Evolutionary conservation across 1,140 invertebrate species (phyloP), one percentile per base, ranked within the genome.

Genomic region (Drosophila baimaii): DNA sequence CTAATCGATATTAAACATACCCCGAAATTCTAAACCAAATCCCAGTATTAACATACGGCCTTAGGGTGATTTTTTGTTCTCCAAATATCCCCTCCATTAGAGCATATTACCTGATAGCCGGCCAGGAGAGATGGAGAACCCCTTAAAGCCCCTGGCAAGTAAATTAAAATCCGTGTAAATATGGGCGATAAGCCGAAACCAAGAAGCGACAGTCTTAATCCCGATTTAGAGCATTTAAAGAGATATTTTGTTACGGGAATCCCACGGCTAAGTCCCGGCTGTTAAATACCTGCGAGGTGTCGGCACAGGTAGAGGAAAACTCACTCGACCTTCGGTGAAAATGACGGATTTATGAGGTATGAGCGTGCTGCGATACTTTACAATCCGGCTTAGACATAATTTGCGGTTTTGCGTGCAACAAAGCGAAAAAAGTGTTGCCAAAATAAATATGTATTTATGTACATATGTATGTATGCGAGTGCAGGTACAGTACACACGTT

Each of bases 341-440:
- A 46, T 88, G 76, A 88, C 66, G 71, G 83, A 86, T 86, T 86
- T 86, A 86, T 86, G 72, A 49, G 79, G 55, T 69, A 65, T 72
- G 63, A 79, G 79, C 78, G 82, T 75, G 79, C 62, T 57, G 68
- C 52, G 19, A 47, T 85, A 56, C 37, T 71, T 69, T 65, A 68
- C 52, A 54, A 72, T 57, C 56, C 64, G 43, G 83, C 79, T 86
- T 82, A 79, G 44, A 63, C 63, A 66, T 79, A 73, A 86, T 86
- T 79, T 86, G 82, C 79, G 82, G 82, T 65, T 81, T 81, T 62
- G 75, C 61, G 70, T 75, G 46, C 59, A 54, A 23, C 59, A 69
- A 27, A 69, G 63, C 31, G 17, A 54, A 33, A 69, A 54, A 69
- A 71, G 68, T 71, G 68, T 71, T 88, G 71, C 70, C 70, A 77